A percentile compares a stretch with the other conserved stretches of the same genome.
These are phyloP conservation scores for Chloroclysta siterata DNA, from an alignment of 2,888 invertebrate species.

Conservation along the genomic window DNA sequence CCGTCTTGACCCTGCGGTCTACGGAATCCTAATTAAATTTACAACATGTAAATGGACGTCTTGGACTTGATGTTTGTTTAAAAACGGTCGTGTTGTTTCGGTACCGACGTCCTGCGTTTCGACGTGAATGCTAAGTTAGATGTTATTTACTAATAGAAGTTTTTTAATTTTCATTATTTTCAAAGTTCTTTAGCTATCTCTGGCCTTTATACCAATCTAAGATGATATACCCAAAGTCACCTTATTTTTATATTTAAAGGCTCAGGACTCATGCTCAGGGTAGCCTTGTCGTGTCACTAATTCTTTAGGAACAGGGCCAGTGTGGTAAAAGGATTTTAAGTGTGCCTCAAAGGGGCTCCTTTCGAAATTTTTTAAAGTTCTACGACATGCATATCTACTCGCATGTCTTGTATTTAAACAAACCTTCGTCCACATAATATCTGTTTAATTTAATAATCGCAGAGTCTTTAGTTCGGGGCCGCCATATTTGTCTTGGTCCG, in stretches of 20 bases:
- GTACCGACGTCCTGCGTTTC: constrained; percentile 18
- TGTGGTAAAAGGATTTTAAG: too few relatives aligned
- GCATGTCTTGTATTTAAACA: constrained; percentile 40
- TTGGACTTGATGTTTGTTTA: constrained; percentile 68
- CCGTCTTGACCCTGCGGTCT: constrained; percentile 64
- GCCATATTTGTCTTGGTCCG: constrained; percentile 80
- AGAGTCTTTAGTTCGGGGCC: constrained; percentile 71
- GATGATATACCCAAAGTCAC: too few relatives aligned
- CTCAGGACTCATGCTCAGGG: too few relatives aligned
- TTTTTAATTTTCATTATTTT: constrained; percentile 5
- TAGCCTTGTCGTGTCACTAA: too few relatives aligned
- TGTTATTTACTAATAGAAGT: too few relatives aligned
- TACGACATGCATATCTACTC: background rate
- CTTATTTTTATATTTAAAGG: too few relatives aligned
- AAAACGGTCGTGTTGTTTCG: constrained; percentile 51
- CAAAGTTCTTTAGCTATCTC: background rate
- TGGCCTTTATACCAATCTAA: too few relatives aligned
- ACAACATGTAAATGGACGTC: constrained; percentile 80
- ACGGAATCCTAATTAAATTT: constrained; percentile 81
- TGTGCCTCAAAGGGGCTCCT: too few relatives aligned
- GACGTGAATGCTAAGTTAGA: constrained; percentile 23
- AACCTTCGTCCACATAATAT: constrained; percentile 57
- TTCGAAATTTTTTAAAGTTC: background rate
- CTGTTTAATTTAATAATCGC: constrained; percentile 80
- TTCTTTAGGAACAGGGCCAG: too few relatives aligned